phyloP scores from a whole-genome alignment of 2,113 vertebrate genomes.

The Mustela nigripes region DNA sequence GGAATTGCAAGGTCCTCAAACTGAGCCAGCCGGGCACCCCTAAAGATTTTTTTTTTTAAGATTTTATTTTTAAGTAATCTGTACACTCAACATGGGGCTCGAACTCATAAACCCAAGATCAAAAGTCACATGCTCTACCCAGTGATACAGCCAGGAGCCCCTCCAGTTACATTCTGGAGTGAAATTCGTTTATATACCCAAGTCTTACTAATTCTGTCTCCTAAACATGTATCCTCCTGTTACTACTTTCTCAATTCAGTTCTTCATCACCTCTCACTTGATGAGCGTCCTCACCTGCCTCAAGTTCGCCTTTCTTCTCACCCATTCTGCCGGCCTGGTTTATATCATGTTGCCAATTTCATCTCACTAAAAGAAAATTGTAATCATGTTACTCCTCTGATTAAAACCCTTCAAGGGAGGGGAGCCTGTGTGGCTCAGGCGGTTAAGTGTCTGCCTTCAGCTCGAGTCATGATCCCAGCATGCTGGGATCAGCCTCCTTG shows the following conservation, averaged over 20 bases:
- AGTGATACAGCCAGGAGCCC: not conserved
- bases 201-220: not conserved
- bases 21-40: not conserved
- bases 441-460: not conserved
- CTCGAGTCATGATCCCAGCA: not conserved
- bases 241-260: not conserved
- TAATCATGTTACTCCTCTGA: not conserved
- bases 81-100: not conserved
- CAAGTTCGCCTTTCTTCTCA: conserved; percentile 7
- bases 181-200: not conserved
- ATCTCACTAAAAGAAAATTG: conserved; percentile 5
- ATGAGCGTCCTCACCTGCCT: not conserved
- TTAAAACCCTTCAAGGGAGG: not conserved
- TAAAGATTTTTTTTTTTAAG: not conserved
- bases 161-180: not conserved
- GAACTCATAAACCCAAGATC: not conserved
- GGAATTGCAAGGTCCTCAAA: not conserved
- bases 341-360: not conserved
- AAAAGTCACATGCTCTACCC: not conserved
- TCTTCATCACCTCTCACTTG: not conserved
- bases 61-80: not conserved
- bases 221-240: not conserved
- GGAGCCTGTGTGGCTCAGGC: not conserved
- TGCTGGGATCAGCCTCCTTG: not conserved
- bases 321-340: not conserved